Evolutionary conservation across 1,140 invertebrate genomes (phyloP).

Genomic region (Ooceraea biroi): DNA sequence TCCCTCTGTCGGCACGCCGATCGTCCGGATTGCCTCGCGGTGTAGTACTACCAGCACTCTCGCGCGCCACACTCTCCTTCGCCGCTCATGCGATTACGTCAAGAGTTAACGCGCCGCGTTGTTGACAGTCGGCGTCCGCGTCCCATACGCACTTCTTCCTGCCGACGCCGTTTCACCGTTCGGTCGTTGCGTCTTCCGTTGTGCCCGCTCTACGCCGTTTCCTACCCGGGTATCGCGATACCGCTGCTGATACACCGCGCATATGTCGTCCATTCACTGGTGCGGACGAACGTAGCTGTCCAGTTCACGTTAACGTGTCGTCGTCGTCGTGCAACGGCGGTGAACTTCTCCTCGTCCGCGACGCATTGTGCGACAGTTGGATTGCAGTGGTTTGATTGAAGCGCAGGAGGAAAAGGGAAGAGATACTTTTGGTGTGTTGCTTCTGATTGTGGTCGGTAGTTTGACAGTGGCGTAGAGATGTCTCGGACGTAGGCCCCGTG

Average conservation of each 20-base stretch:
- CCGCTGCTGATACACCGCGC: not conserved
- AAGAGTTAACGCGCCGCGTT: not conserved
- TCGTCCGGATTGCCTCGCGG: constrained; percentile 10
- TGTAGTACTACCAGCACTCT: no score
- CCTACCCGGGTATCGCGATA: no score
- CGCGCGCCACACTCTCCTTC: not conserved
- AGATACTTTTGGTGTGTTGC: not conserved
- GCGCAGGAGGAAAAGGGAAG: not conserved
- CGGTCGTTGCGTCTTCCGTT: constrained; percentile 10
- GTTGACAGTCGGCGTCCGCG: constrained; percentile 24
- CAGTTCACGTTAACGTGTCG: no score
- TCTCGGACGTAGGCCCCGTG: constrained; percentile 66
- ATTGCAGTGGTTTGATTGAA: constrained; percentile 70
- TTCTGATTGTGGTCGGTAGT: not conserved
- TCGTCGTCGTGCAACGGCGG: not conserved
- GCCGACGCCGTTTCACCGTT: no score
- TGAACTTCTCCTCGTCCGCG: not conserved
- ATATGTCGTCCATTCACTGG: no score
- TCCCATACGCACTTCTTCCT: no score
- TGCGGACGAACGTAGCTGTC: constrained; percentile 24
- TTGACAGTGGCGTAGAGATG: constrained; percentile 52
- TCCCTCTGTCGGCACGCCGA: not conserved
- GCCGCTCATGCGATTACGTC: not conserved
- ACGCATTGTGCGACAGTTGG: constrained; percentile 48
- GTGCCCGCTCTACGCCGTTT: not conserved